Conservation (phyloP, 64 coral and sea anemone genomes). For the Dendronephthya gigantea region DNA sequence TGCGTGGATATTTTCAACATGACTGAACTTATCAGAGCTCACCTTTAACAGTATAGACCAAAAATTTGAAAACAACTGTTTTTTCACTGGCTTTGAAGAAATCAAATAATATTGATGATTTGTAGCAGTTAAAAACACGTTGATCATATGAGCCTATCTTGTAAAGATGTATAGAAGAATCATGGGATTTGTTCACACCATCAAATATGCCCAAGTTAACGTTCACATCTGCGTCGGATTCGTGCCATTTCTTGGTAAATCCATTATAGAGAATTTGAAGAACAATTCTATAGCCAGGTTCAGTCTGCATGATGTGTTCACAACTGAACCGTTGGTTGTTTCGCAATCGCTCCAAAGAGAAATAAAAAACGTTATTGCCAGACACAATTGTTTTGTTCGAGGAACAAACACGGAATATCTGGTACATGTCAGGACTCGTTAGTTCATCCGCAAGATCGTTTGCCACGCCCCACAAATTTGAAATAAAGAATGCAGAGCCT, state of each 20-base stretch:
- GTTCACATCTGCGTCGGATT: not conserved
- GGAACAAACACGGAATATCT: conserved; percentile 22
- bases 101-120: conserved; percentile 12
- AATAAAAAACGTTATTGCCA: conserved; percentile 7
- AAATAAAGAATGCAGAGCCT: conserved; percentile 25
- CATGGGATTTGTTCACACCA: conserved; percentile 18
- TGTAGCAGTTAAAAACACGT: conserved; percentile 26
- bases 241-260: no score
- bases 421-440: conserved; percentile 16
- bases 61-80: not conserved
- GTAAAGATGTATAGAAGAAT: conserved; percentile 21
- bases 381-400: conserved; percentile 29
- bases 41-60: conserved; percentile 44
- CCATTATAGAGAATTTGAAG: conserved; percentile 37
- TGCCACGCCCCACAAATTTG: conserved; percentile 28
- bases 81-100: not conserved
- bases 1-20: no score
- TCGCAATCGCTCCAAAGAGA: not conserved
- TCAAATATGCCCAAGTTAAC: conserved; percentile 15
- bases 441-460: conserved; percentile 24
- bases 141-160: conserved; percentile 20
- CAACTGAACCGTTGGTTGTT: not conserved
- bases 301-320: conserved; percentile 26
- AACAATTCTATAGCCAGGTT: conserved; percentile 30
- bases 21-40: not conserved